Base-by-base conservation (phyloP, 2,797 vertebrate species). In the Sus cebifrons region DNA sequence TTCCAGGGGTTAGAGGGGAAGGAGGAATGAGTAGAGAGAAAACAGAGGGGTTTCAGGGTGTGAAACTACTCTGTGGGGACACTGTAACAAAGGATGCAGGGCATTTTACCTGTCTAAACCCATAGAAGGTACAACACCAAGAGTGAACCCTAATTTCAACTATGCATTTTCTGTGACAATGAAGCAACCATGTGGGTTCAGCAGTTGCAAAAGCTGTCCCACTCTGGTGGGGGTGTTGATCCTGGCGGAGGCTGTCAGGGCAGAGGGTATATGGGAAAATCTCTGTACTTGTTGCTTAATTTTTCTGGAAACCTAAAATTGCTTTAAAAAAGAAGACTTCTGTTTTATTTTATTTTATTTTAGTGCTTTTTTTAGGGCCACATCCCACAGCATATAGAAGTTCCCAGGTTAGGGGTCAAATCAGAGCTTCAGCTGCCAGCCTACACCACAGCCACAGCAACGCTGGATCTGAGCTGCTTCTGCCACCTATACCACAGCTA, bases 1-100 rank as follows among this genome's bases (percentile, higher is more conserved):
- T 7, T 7, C 62, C 3, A 1, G 5, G 11, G 23, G 1, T 15
- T n/a, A 6, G 25, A 5, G 25, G 6, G 21, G 27, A 44, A 16
- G 3, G 23, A 36, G 17, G 23, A 6, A 67, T 17, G 49, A n/a
- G 9, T 8, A 74, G 29, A 14, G 12, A n/a, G 52, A 56, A 32
- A 10, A 40, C 11, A 25, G 44, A 62, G 56, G 58, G 14, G 25
- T 36, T 73, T 11, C 0, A n/a, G 18, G 58, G 20, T 10, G 2
- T 25, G 77, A 32, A 40, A 11, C 20, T 15, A 32, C 15, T 27
- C 29, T 16, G 27, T 9, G 2, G 9, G 9, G 32, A 32, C 11
- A 20, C 20, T 23, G 15, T 12, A 18, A 36, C 32, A 15, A 15
- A 40, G 16, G 58, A 20, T 25, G 71, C 7, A 54, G 2, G 20